Evolutionary conservation across 2,797 vertebrate species (phyloP), one percentile per base, ranked within the genome.

Genomic region (Molothrus ater): DNA sequence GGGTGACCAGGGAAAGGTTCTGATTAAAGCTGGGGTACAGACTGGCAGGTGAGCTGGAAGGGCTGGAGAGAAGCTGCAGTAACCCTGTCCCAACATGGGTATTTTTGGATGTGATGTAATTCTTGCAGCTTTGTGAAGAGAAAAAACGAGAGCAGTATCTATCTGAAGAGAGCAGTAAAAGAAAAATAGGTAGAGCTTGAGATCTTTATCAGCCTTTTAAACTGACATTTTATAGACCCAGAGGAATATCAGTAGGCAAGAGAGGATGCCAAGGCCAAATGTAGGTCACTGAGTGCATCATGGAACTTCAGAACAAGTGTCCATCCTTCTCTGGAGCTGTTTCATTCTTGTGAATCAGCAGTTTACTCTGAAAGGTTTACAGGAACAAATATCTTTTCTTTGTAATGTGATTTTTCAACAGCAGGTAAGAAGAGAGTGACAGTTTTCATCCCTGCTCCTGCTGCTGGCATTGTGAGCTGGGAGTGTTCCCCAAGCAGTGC

Each of bases 191-290:
- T 69, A 68, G 59, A 90, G n/a, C 60, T 63, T 18, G 32, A 87
- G 69, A 71, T 93, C 75, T 95, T 72, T 75, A 63, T 53, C 71
- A 26, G 61, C 71, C 47, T 93, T 68, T 80, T 80, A 86, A 86
- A 70, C 32, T 61, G 57, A 26, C 32, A 13, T 53, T 91, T 94
- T 91, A 64, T 72, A 89, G 84, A 66, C 56, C 25, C 17, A 6
- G 25, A 51, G 75, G 60, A 90, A 28, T 87, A 70, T 72, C 56
- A 42, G 20, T 31, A 82, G 69, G 70, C 17, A 61, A 48, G 66
- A 91, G 42, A 74, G 53, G 45, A 54, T 10, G 4, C 63, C 36
- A 70, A 59, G 68, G 72, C 56, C 60, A 82, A 85, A 83, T 86
- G 70, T 24, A 91, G 78, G 92, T 95, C 88, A 91, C 78, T 3